Conservation (phyloP, 2,888 invertebrate genomes). For the Noctua comes region DNA sequence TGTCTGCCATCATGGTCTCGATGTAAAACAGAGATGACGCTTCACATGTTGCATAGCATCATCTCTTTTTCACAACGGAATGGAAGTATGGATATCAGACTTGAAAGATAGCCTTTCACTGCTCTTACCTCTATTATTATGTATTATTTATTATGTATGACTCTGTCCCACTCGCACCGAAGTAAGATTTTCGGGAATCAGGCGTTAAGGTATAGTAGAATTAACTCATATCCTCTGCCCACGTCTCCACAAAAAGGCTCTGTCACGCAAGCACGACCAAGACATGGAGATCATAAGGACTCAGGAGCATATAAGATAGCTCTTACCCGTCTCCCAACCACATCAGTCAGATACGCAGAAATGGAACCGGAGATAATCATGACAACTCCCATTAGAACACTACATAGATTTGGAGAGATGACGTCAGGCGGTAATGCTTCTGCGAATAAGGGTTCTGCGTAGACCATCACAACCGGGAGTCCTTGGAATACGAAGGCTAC, state of each 20-base stretch:
- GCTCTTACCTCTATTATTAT: no score
- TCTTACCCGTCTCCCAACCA: conserved; percentile 69
- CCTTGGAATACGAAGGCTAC: conserved; percentile 80
- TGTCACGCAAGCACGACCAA: no score
- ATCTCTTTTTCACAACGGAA: neutral
- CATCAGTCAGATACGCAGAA: conserved; percentile 66
- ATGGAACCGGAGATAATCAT: conserved; percentile 61
- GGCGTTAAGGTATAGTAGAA: neutral
- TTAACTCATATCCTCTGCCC: neutral
- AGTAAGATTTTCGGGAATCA: neutral
- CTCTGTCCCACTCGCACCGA: no score
- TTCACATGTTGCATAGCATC: no score
- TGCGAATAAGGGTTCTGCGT: conserved; percentile 79
- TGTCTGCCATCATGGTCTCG: neutral
- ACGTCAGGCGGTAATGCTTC: conserved; percentile 76
- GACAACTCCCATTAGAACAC: conserved; percentile 66
- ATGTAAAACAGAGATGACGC: neutral
- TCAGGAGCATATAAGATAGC: neutral
- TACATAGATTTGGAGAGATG: conserved; percentile 63
- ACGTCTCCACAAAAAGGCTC: neutral
- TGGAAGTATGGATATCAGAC: neutral
- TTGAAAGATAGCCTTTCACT: no score
- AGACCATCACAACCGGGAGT: conserved; percentile 78
- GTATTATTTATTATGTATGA: no score
- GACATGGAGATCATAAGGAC: neutral